These are phyloP conservation scores for Salminus brasiliensis DNA, from an alignment of 2,113 vertebrate genomes.

Conservation along the genomic window DNA sequence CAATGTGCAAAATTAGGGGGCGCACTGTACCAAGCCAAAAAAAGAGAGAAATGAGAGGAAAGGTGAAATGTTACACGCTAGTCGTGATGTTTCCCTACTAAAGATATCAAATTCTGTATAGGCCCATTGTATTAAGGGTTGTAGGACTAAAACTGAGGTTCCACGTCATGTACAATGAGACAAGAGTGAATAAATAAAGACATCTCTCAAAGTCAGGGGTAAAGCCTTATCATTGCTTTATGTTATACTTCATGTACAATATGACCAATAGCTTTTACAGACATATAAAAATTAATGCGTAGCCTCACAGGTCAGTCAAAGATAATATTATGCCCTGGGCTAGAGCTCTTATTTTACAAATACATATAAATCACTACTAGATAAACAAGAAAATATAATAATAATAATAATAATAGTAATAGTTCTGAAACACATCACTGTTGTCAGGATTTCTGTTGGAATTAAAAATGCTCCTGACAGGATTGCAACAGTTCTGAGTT, in stretches of 20 bases:
- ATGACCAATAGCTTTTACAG: slow-evolving; percentile 74
- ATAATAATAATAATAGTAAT: slow-evolving; percentile 48
- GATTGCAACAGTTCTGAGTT: slow-evolving; percentile 39
- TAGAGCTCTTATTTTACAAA: slow-evolving; percentile 72
- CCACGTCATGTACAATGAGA: not conserved
- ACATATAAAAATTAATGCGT: slow-evolving; percentile 76
- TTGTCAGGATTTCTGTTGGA: slow-evolving; percentile 43
- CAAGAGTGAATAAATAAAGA: not conserved
- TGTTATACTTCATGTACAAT: slow-evolving; percentile 72
- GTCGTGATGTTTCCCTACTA: not conserved
- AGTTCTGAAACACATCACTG: slow-evolving; percentile 41
- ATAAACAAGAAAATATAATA: slow-evolving; percentile 30
- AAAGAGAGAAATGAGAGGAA: too few species aligned
- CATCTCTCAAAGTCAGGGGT: slow-evolving; percentile 31
- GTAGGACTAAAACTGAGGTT: not conserved
- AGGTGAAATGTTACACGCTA: not conserved
- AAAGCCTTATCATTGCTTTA: slow-evolving; percentile 71
- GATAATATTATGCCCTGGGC: slow-evolving; percentile 65
- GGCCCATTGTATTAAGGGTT: not conserved
- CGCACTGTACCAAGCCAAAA: not conserved
- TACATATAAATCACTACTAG: slow-evolving; percentile 74
- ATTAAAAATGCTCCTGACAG: slow-evolving; percentile 26
- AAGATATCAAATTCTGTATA: not conserved
- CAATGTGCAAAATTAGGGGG: too few species aligned
- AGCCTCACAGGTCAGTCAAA: slow-evolving; percentile 66